Evolutionary conservation across 2,888 invertebrate species (phyloP).

Genomic region (Lasiommata megera): DNA sequence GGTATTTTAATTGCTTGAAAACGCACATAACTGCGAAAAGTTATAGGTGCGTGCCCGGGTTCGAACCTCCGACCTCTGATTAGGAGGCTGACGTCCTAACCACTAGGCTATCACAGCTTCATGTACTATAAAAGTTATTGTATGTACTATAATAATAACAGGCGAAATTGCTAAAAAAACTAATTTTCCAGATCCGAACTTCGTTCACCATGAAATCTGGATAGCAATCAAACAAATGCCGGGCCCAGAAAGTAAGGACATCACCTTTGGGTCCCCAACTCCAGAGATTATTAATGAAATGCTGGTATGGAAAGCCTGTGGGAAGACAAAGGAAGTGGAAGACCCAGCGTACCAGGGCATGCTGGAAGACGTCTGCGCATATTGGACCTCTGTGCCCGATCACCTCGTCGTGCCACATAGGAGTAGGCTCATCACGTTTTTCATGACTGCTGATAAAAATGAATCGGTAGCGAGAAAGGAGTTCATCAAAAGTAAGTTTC

Average conservation of each 20-base stretch:
- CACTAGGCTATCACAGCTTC: no score
- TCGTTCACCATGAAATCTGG: conserved; percentile 70
- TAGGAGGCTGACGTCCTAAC: no score
- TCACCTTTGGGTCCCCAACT: conserved; percentile 57
- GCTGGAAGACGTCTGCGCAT: conserved; percentile 64
- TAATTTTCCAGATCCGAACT: conserved; percentile 61
- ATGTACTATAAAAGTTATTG: no score
- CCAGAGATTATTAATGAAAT: conserved; percentile 63
- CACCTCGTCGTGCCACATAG: conserved; percentile 71
- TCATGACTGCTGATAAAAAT: conserved; percentile 77
- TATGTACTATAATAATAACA: no score
- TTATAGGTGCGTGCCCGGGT: no score
- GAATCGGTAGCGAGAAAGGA: conserved; percentile 69
- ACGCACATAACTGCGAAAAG: no score
- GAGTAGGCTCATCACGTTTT: conserved; percentile 71
- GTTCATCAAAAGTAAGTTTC: conserved; percentile 58
- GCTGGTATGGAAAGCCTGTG: conserved; percentile 64
- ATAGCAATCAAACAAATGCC: conserved; percentile 68
- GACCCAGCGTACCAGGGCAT: conserved; percentile 60
- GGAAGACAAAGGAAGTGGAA: conserved; percentile 63
- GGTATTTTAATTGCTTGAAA: no score
- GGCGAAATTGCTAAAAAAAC: no score
- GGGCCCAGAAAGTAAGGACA: conserved; percentile 63
- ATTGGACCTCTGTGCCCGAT: conserved; percentile 74
- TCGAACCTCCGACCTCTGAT: no score